Evolutionary conservation across 35 echinoderm and acorn worm genomes (phyloP).

Genomic region (Anneissia japonica): DNA sequence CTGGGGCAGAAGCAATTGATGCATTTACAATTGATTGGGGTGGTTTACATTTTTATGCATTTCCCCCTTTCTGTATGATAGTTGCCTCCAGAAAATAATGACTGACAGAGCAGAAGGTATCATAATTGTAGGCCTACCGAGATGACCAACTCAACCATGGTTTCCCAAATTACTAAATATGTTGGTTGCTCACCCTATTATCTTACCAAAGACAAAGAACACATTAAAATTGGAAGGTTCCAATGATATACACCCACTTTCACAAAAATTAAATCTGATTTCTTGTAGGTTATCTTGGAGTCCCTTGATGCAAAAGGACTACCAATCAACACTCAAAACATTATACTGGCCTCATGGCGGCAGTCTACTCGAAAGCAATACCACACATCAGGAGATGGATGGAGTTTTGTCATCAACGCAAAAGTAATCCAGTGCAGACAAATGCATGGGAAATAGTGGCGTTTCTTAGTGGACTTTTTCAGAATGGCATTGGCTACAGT

Average conservation of each 20-base stretch:
- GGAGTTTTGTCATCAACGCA: too few species aligned
- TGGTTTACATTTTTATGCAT: conserved; percentile 20
- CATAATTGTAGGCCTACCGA: conserved; percentile 1
- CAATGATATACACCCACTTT: neutral
- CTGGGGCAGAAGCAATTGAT: conserved; percentile 17
- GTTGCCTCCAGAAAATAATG: neutral
- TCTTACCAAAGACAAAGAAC: neutral
- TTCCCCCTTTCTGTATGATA: conserved; percentile 1
- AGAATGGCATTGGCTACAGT: neutral
- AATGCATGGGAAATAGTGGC: neutral
- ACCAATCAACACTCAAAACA: neutral
- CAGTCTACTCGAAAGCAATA: too few species aligned
- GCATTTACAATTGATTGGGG: conserved; percentile 5
- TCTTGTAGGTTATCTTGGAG: conserved; percentile 52
- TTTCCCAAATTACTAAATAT: neutral
- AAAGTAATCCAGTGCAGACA: neutral
- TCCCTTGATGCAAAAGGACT: conserved; percentile 32
- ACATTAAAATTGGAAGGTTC: neutral
- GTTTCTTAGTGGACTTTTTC: neutral
- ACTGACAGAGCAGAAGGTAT: neutral
- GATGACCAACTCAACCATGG: neutral
- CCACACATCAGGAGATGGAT: neutral
- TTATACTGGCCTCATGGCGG: too few species aligned
- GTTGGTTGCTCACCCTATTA: neutral
- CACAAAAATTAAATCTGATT: conserved; percentile 17